Conservation (phyloP, 2,888 invertebrate genomes). For the Mimas tiliae region DNA sequence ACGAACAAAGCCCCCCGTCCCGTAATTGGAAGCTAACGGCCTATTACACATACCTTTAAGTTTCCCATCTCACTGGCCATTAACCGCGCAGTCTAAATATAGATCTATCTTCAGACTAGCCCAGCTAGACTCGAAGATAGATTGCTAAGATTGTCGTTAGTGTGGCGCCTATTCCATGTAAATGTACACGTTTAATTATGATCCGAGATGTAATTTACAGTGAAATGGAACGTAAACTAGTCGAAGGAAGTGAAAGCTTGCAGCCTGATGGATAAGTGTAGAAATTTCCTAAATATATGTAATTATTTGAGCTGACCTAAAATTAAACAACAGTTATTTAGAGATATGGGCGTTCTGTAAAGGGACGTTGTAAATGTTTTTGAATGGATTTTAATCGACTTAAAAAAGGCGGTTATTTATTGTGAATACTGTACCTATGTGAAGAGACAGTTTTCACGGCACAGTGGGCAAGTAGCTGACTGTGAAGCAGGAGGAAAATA, state of each 20-base stretch:
- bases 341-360: not conserved
- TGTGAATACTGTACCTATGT: no score
- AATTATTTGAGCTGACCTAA: slow-evolving; percentile 9
- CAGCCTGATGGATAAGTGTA: slow-evolving; percentile 22
- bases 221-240: slow-evolving; percentile 31
- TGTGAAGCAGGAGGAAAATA: no score
- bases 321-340: not conserved
- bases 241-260: slow-evolving; percentile 32
- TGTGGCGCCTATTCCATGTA: slow-evolving; percentile 24
- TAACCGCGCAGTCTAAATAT: slow-evolving; percentile 17
- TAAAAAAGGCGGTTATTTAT: no score
- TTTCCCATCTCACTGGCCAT: not conserved
- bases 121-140: slow-evolving; percentile 24
- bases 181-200: slow-evolving; percentile 28
- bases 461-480: no score
- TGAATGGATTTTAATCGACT: not conserved
- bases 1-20: not conserved
- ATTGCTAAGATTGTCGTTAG: slow-evolving; percentile 26
- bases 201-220: slow-evolving; percentile 31
- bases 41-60: not conserved
- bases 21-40: slow-evolving; percentile 16
- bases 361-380: not conserved
- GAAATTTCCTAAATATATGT: slow-evolving; percentile 25
- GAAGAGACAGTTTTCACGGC: no score
- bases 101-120: slow-evolving; percentile 13